Conservation (phyloP, 2,888 invertebrate genomes). For the Lasius platythorax region DNA sequence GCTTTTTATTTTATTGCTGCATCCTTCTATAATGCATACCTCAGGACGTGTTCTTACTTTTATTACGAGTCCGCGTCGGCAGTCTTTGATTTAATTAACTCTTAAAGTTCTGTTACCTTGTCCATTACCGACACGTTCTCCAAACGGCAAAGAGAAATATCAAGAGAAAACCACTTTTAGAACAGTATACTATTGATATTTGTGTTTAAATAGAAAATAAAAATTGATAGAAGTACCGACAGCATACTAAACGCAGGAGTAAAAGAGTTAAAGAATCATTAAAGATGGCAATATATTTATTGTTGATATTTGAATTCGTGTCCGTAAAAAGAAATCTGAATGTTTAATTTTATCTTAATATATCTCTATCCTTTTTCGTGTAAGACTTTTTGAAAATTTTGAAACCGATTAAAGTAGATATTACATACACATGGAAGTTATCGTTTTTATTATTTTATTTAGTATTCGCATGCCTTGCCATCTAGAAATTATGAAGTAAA, state of each 20-base stretch:
- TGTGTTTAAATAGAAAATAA: background rate
- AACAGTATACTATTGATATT: background rate
- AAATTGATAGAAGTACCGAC: background rate
- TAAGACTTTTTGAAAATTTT: background rate
- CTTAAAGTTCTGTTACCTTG: constrained; percentile 78
- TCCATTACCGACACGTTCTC: constrained; percentile 63
- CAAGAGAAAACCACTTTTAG: background rate
- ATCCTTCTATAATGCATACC: constrained; percentile 82
- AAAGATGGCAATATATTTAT: background rate
- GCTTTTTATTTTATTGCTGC: constrained; percentile 83
- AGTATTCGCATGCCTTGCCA: background rate
- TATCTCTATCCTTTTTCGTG: background rate
- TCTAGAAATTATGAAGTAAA: background rate
- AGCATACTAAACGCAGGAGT: background rate
- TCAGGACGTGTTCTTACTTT: constrained; percentile 82
- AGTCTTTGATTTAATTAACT: constrained; percentile 86
- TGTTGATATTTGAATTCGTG: background rate
- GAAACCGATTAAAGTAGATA: background rate
- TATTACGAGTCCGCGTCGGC: constrained; percentile 84
- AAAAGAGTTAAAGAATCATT: background rate
- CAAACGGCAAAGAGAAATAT: constrained; percentile 38
- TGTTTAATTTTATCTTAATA: background rate
- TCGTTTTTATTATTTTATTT: constrained; percentile 34
- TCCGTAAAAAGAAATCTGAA: background rate
- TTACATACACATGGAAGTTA: background rate